A percentile compares a stretch with the other conserved stretches of the same genome.
Conservation (phyloP, 2,797 vertebrate species). For the Gorsachius magnificus region DNA sequence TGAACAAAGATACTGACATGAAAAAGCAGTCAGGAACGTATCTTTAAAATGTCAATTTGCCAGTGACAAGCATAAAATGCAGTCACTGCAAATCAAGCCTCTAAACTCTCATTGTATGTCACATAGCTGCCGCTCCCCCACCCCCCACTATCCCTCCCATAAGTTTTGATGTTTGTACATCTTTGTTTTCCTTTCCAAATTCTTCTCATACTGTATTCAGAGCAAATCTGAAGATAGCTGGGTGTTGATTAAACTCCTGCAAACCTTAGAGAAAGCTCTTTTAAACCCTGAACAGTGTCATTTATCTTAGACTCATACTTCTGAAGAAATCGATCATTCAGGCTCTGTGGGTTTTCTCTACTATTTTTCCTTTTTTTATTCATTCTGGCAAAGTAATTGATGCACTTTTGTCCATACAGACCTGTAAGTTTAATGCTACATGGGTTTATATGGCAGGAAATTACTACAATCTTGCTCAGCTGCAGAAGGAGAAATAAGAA, state of each 20-base stretch:
- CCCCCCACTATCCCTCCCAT: background rate
- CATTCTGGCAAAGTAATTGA: background rate
- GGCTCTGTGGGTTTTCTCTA: background rate
- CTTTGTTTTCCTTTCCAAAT: constrained; percentile 52
- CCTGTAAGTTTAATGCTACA: background rate
- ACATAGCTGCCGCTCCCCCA: background rate
- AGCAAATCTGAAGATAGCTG: constrained; percentile 22
- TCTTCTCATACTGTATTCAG: constrained; percentile 43
- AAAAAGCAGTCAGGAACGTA: constrained; percentile 62
- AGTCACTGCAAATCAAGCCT: constrained; percentile 43
- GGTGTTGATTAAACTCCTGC: constrained; percentile 41
- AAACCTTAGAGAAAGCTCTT: constrained; percentile 26
- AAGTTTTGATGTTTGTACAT: constrained; percentile 28
- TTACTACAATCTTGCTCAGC: background rate
- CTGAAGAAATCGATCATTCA: constrained; percentile 7
- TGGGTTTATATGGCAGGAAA: constrained; percentile 32
- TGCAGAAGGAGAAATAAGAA: constrained; percentile 10
- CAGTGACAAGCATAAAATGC: constrained; percentile 62
- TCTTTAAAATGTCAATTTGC: constrained; percentile 65
- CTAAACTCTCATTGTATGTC: constrained; percentile 11
- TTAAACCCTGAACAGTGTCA: constrained; percentile 3
- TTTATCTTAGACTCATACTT: constrained; percentile 20
- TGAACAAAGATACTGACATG: constrained; percentile 64
- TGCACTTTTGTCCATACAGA: background rate
- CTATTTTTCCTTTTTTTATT: background rate